phyloP scores from a whole-genome alignment of 2,797 vertebrate species.

The Choloepus didactylus region DNA sequence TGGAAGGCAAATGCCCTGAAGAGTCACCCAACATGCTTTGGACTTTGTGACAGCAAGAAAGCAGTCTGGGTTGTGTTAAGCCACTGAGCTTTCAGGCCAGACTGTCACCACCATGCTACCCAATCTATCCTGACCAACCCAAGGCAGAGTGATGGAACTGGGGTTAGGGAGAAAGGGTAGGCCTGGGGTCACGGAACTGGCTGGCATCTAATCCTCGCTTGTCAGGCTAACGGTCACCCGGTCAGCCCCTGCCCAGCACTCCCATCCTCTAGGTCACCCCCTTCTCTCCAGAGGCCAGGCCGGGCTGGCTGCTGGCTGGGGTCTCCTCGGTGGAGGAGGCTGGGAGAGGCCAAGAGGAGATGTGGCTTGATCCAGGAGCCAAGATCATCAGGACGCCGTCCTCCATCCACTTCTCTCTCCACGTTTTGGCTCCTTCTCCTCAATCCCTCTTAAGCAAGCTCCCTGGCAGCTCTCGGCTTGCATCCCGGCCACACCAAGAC shows the following conservation, averaged over 20 bases:
- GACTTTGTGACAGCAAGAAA: background rate
- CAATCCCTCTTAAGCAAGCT: background rate
- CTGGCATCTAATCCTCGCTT: too few species aligned
- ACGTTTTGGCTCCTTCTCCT: background rate
- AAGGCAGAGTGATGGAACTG: background rate
- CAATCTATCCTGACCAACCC: fast-evolving
- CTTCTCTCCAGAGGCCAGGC: background rate
- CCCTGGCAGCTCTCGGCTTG: background rate
- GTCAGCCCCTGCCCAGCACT: background rate
- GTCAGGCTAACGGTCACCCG: background rate
- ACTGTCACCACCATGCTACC: fast-evolving
- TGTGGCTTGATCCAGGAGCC: background rate
- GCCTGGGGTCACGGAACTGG: background rate
- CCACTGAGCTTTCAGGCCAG: fast-evolving
- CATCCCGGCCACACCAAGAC: background rate
- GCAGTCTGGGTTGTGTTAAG: fast-evolving
- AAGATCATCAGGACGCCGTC: background rate
- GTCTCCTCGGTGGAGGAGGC: background rate
- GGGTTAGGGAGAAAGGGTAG: too few species aligned
- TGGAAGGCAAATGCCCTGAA: too few species aligned
- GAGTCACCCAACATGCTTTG: fast-evolving
- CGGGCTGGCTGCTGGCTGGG: background rate
- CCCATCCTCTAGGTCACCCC: too few species aligned
- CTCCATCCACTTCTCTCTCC: background rate
- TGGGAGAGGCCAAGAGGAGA: background rate